Base-by-base conservation (phyloP, 2,113 vertebrate genomes). In the Tyrannus savana region DNA sequence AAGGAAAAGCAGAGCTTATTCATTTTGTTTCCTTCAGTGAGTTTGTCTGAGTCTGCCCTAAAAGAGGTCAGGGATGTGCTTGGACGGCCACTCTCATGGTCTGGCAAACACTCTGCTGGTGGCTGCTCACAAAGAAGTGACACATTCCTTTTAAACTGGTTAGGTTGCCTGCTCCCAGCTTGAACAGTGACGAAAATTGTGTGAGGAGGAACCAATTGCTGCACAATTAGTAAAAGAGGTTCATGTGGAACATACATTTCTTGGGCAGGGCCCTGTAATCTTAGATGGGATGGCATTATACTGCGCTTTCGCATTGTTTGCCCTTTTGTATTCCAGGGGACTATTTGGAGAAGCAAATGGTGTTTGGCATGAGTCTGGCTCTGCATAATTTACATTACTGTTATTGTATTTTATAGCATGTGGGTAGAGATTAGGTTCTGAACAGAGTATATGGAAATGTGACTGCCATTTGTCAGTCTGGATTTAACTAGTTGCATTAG, bases 311-410 rank as follows among this genome's bases (percentile, higher is more conserved):
- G 66, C 46, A 62, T 52, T 74, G 85, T 47, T 71, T 88, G 78
- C 52, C 83, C 76, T 77, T 93, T 93, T 87, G 85, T 96, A 64
- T 92, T 96, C n/a, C 53, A 4, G 1, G 46, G 28, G 35, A 86
- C 93, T 97, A 93, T 95, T 92, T 96, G 69, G 60, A 93, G 92
- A 84, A 94, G 49, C 73, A 93, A 87, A 90, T 53, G 46, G 80
- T 87, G 52, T 89, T 90, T 94, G 88, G 92, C 79, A 87, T 56
- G 85, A 76, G 66, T n/a, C 75, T 74, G 31, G 22, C 28, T 33
- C 55, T 62, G 60, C 84, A 84, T 94, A 95, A 89, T 90, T 97
- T 95, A 80, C 85, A 74, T 84, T 73, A 47, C 73, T 89, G 16
- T 83, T 72, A 30, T 89, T 95, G 87, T 86, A 79, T 88, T 69